These are phyloP conservation scores for Oligia strigilis DNA, from an alignment of 2,888 invertebrate species.

Conservation along the genomic window DNA sequence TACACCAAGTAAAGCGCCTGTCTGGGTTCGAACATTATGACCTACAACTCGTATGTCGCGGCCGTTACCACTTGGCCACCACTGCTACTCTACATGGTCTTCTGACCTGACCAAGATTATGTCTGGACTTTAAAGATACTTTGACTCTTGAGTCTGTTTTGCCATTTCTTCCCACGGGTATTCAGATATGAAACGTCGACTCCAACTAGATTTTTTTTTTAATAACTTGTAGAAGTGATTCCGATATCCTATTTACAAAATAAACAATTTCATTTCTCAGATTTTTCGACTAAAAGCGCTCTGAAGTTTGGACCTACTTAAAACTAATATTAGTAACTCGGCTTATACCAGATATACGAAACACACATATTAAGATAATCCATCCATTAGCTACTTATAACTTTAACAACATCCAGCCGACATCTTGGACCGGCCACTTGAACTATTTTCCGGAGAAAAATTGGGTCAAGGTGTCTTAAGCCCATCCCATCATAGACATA, in stretches of 20 bases:
- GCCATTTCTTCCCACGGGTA: no score
- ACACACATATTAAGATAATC: conserved; percentile 8
- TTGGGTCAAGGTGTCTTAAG: conserved; percentile 37
- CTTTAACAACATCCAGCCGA: conserved; percentile 35
- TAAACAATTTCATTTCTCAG: neutral
- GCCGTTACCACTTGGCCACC: no score
- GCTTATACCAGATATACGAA: conserved; percentile 7
- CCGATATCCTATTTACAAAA: neutral
- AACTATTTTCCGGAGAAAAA: conserved; percentile 29
- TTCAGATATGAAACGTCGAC: no score
- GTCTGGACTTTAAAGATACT: neutral
- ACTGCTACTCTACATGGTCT: neutral
- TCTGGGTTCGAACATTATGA: no score
- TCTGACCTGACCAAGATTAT: neutral
- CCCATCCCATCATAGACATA: neutral
- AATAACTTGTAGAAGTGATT: neutral
- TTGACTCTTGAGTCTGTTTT: no score
- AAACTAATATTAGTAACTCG: conserved; percentile 1
- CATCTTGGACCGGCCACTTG: conserved; percentile 36
- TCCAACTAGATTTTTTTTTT: neutral
- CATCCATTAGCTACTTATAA: conserved; percentile 30
- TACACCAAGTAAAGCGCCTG: no score
- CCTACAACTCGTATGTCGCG: no score
- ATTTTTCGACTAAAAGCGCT: neutral
- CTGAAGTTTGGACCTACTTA: conserved; percentile 1